These are phyloP conservation scores for Eurystomus gularis DNA, from an alignment of 2,113 vertebrate species.

Conservation along the genomic window DNA sequence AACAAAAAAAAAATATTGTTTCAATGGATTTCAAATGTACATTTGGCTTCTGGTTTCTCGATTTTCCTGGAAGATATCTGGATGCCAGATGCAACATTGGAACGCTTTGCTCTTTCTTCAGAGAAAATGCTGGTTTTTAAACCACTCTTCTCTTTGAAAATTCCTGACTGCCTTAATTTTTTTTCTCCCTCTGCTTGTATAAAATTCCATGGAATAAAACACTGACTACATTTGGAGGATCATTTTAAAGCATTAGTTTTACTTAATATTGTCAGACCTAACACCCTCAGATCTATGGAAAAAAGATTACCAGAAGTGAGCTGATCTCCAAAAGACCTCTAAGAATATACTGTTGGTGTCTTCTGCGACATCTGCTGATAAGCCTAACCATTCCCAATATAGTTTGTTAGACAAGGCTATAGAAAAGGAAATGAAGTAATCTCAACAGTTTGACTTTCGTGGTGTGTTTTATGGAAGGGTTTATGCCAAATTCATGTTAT, in stretches of 20 bases:
- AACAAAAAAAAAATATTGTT: neutral
- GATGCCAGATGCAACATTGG: neutral
- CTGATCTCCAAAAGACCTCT: neutral
- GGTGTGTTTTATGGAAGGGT: neutral
- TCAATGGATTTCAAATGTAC: neutral
- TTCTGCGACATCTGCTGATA: neutral
- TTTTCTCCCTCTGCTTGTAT: neutral
- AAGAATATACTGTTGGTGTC: neutral
- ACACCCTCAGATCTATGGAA: neutral
- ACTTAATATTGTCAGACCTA: neutral
- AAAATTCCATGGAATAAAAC: neutral
- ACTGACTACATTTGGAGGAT: neutral
- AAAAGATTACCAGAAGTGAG: neutral
- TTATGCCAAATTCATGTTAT: neutral
- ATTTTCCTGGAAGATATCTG: neutral
- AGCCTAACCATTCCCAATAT: neutral
- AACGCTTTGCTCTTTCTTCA: neutral
- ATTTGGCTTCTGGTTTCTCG: neutral
- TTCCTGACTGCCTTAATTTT: neutral
- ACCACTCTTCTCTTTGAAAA: neutral
- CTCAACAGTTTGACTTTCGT: neutral
- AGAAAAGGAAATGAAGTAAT: neutral
- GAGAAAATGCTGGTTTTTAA: neutral
- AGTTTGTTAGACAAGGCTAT: neutral
- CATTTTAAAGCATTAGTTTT: neutral